phyloP scores from a whole-genome alignment of 2,888 invertebrate species.

The Cephus sareptanus region DNA sequence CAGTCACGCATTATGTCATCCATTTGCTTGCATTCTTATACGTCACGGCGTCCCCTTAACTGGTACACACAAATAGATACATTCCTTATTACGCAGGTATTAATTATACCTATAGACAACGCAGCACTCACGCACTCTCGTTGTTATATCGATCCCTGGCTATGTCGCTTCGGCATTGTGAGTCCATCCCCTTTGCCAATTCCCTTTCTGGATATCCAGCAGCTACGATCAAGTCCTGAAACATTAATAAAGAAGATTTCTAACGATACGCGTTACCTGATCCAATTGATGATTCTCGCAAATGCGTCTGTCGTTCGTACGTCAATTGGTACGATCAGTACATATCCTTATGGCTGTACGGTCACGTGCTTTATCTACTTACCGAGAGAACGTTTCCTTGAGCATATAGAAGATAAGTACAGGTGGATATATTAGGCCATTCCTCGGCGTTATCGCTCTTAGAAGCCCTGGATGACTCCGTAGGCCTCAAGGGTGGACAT shows the following conservation, averaged over 20 bases:
- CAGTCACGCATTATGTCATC: background rate
- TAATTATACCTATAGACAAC: background rate
- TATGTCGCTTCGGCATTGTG: background rate
- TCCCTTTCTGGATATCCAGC: background rate
- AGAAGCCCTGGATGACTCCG: conserved; percentile 88
- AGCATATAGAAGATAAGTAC: conserved; percentile 30
- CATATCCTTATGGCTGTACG: background rate
- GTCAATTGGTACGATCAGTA: background rate
- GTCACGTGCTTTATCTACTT: conserved; percentile 23
- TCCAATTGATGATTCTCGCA: background rate
- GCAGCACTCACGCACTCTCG: background rate
- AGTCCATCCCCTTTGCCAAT: background rate
- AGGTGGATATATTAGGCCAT: background rate
- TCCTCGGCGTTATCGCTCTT: conserved; percentile 57
- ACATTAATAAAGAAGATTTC: background rate
- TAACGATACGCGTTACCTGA: background rate
- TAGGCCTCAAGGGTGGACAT: conserved; percentile 96
- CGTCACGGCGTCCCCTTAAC: background rate
- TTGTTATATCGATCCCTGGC: background rate
- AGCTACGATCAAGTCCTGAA: background rate
- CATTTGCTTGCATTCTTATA: background rate
- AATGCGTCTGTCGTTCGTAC: background rate
- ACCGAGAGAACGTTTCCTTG: conserved; percentile 45
- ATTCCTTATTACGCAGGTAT: background rate
- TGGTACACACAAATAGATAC: background rate